phyloP scores from a whole-genome alignment of 2,113 vertebrate species.

The Axis porcinus region DNA sequence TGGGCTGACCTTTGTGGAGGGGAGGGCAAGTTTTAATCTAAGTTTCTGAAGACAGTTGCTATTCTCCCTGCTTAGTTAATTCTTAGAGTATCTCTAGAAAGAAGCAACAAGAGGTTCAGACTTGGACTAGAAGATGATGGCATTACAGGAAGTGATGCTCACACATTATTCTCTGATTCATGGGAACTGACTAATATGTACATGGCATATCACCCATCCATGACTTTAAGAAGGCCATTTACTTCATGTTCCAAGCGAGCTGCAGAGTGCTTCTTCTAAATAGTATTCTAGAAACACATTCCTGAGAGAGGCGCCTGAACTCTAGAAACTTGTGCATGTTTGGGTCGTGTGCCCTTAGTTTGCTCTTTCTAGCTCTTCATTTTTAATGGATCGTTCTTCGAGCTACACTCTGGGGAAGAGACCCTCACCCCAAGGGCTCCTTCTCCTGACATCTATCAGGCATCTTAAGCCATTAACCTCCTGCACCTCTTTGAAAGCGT shows the following conservation, averaged over 20 bases:
- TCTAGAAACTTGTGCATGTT: not conserved
- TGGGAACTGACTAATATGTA: too few species aligned
- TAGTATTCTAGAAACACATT: not conserved
- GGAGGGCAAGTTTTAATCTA: not conserved
- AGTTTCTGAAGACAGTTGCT: not conserved
- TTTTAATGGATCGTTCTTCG: not conserved
- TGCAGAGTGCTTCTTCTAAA: not conserved
- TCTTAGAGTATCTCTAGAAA: not conserved
- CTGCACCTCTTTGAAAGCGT: not conserved
- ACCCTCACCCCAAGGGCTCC: not conserved
- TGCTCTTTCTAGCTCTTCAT: not conserved
- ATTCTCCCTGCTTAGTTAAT: not conserved
- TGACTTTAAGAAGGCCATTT: not conserved
- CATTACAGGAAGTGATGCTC: not conserved
- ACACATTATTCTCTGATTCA: not conserved
- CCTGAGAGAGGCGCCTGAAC: not conserved
- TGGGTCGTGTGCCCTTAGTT: not conserved
- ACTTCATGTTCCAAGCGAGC: not conserved
- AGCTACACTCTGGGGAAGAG: fast-evolving
- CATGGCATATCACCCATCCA: fast-evolving
- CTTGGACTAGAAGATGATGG: not conserved
- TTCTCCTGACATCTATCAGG: not conserved
- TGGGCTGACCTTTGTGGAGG: not conserved
- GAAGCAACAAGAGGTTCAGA: not conserved
- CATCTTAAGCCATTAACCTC: not conserved